A percentile compares a stretch with the other conserved stretches of the same genome.
phyloP scores from a whole-genome alignment of 2,888 invertebrate genomes.

The Synanthedon tipuliformis region DNA sequence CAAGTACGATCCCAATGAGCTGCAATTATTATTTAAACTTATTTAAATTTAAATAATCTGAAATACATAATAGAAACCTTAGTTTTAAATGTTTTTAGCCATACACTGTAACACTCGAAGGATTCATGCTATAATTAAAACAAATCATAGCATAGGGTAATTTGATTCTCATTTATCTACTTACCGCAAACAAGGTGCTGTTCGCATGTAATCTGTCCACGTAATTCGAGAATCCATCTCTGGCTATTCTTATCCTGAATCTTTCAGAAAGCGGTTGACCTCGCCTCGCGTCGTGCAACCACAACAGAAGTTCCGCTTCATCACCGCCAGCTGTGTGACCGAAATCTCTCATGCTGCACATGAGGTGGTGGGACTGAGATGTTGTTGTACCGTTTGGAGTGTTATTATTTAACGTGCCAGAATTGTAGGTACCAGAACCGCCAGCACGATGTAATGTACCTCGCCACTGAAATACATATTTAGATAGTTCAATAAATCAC shows the following conservation, averaged over 20 bases:
- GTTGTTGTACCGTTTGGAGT: conserved; percentile 24
- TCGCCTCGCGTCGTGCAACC: conserved; percentile 84
- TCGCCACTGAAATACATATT: conserved; percentile 41
- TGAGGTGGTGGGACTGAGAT: conserved; percentile 71
- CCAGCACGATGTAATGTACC: conserved; percentile 59
- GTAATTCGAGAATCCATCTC: conserved; percentile 91
- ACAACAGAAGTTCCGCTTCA: conserved; percentile 89
- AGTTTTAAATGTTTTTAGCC: no score
- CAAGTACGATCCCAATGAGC: no score
- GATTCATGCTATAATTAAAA: no score
- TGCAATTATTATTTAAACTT: no score
- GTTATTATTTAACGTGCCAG: conserved; percentile 49
- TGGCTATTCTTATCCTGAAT: conserved; percentile 88
- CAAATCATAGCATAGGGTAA: not conserved
- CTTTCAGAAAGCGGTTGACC: conserved; percentile 87
- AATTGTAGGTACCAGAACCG: conserved; percentile 60
- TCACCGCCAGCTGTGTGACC: conserved; percentile 90
- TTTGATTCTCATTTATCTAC: conserved; percentile 12
- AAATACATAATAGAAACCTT: no score
- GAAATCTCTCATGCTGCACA: conserved; percentile 90
- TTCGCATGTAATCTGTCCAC: conserved; percentile 88
- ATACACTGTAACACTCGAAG: no score
- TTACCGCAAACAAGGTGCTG: conserved; percentile 88
- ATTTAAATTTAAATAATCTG: no score
- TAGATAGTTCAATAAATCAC: no score